Percentiles rank a stretch among this genome's conserved stretches.
Evolutionary conservation across 1,140 invertebrate genomes (phyloP).

Genomic region (Scaptomyza graminum): DNA sequence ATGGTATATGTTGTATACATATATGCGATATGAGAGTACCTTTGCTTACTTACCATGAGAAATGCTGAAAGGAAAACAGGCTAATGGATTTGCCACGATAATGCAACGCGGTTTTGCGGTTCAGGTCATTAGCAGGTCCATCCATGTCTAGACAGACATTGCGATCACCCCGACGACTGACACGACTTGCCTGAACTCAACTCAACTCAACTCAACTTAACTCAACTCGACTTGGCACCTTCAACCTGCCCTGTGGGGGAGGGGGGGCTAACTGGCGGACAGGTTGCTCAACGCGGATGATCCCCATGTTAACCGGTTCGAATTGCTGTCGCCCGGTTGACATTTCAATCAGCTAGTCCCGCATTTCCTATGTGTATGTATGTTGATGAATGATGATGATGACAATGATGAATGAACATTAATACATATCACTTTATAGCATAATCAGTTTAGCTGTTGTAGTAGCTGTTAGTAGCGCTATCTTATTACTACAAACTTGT

Average conservation of each 20-base stretch:
- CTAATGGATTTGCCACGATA: slow-evolving; percentile 47
- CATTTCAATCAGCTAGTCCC: slow-evolving; percentile 30
- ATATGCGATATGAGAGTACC: slow-evolving; percentile 1
- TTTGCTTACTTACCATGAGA: neutral
- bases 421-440: neutral
- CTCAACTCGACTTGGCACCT: slow-evolving; percentile 24
- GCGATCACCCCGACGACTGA: slow-evolving; percentile 25
- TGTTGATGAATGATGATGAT: slow-evolving; percentile 3
- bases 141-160: slow-evolving; percentile 33
- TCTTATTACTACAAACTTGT: too few species aligned
- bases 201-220: neutral
- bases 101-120: slow-evolving; percentile 30
- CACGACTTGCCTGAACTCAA: neutral
- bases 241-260: slow-evolving; percentile 13
- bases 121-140: slow-evolving; percentile 37
- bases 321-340: slow-evolving; percentile 11
- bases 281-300: slow-evolving; percentile 24
- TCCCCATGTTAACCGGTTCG: slow-evolving; percentile 29
- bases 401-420: slow-evolving; percentile 11
- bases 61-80: slow-evolving; percentile 17
- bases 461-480: neutral
- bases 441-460: neutral
- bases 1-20: neutral
- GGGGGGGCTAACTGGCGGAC: slow-evolving; percentile 8
- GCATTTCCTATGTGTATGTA: neutral